Evolutionary conservation across 2,797 vertebrate genomes (phyloP), one percentile per base, ranked within the genome.

Genomic region (Betta splendens): DNA sequence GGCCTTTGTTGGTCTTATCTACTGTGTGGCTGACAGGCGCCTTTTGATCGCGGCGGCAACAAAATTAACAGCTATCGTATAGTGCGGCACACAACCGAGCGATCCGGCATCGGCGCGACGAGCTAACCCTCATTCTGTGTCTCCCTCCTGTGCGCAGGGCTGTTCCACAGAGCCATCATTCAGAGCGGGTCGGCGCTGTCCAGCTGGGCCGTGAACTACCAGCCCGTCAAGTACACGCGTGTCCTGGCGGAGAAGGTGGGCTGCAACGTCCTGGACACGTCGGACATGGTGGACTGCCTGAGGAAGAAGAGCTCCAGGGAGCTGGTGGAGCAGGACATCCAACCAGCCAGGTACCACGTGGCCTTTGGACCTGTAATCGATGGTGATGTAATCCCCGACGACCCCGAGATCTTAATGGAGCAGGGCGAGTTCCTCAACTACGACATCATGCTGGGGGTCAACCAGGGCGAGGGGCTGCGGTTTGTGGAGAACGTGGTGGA

Each of bases 391-490:
- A 98, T 99, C 80, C 97, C 97, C 0, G 97, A 99, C 0, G 97
- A 99, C 84, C 97, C 98, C 0, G 96, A 99, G 89, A 99, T 99
- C 82, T 92, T 99, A 53, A 99, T 99, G 98, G 97, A 99, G 79
- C 98, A 99, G 88, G 98, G 98, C 16, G 98, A 99, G 88, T 99
- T 99, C 74, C 96, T 99, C 76, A 99, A 99, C 87, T 99, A 99
- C 0, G 98, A 99, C 77, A 98, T 99, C 85, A 98, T 99, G 96
- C 89, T 99, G 68, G 98, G 98, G 9, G 96, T 99, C 75, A 98
- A 98, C 87, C 98, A 99, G 83, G 98, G 98, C 0, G 98, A 99
- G 80, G 98, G 98, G 5, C 92, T 99, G 75, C 95, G 97, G 23
- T 99, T 99, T 0, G 97, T 99, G 86, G 98, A 99, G 85, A 96